Evolutionary conservation across 2,797 vertebrate species (phyloP).

Genomic region (Hybognathus amarus): DNA sequence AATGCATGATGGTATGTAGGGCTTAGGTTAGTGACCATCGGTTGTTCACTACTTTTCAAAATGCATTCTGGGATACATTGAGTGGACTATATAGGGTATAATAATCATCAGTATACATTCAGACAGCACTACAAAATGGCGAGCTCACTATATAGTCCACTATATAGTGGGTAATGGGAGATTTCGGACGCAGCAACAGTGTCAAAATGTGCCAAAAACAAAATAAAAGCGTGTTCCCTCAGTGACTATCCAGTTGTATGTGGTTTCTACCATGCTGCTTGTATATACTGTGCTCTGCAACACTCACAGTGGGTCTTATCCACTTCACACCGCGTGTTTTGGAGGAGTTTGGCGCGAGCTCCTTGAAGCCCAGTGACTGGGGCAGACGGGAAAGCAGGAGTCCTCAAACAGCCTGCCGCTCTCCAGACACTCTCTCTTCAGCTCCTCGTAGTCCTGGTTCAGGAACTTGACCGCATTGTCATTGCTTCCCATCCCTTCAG

Average conservation of each 20-base stretch:
- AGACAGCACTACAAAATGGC: too few species aligned
- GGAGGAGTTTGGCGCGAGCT: constrained; percentile 81
- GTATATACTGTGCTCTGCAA: background rate
- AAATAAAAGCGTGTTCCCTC: background rate
- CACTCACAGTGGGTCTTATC: constrained; percentile 84
- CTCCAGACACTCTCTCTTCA: constrained; percentile 80
- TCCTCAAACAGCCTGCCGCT: constrained; percentile 82
- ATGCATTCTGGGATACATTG: too few species aligned
- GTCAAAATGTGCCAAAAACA: background rate
- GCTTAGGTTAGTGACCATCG: too few species aligned
- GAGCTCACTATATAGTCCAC: too few species aligned
- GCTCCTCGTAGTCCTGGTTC: constrained; percentile 82
- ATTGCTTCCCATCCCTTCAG: constrained; percentile 80
- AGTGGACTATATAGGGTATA: too few species aligned
- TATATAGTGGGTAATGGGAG: too few species aligned
- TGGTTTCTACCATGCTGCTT: background rate
- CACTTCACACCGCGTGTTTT: constrained; percentile 82
- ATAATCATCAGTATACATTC: too few species aligned
- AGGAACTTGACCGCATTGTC: constrained; percentile 74
- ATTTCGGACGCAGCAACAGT: too few species aligned
- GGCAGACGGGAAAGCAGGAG: constrained; percentile 82
- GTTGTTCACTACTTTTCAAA: too few species aligned
- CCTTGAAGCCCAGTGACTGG: constrained; percentile 85
- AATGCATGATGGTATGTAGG: too few species aligned
- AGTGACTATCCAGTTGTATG: background rate